Base-by-base conservation (phyloP, 2,797 vertebrate species). In the Lerista edwardsae region DNA sequence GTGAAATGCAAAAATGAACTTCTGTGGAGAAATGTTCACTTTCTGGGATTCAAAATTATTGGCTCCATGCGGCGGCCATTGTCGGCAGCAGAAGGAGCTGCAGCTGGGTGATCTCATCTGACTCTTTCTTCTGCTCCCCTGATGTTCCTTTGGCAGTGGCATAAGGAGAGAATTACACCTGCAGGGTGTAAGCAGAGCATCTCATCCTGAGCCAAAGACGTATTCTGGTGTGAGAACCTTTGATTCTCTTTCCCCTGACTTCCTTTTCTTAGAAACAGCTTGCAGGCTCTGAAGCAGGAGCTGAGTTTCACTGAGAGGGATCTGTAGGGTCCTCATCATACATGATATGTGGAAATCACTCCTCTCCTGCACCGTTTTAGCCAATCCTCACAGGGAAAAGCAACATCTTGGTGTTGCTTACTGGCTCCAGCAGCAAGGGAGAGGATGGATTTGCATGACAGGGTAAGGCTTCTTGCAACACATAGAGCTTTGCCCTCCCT, bases 1-100 rank as follows among this genome's bases (percentile, higher is more conserved):
- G 85, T 89, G 86, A 90, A 93, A 86, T 92, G 85, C 85, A 92
- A 84, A 82, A 92, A 90, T 88, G 84, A 93, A 90, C 88, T 88
- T 82, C 84, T 90, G 84, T 75, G 88, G 90, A 93, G 90, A 91
- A 92, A 91, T 87, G 91, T 84, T 90, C 90, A 75, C 84, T 89
- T 87, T 75, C 79, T 44, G 87, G 85, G 86, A 85, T 68, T 91
- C 87, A 82, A 79, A 88, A 93, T 86, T 90, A 90, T 90, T 89
- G 90, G 83, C 75, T 90, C 73, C 86, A 74, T 91, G 85, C 69
- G 76, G 86, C 93, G 80, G 93, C 10, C 79, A 91, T 90, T 92
- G 79, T 83, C 80, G 86, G 69, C 64, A 88, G 88, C 59, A 89
- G 88, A 89, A 82, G 79, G 59, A 87, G 69, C 75, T 0, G 67